These are phyloP conservation scores for Antennarius striatus DNA, from an alignment of 2,113 vertebrate species.

Conservation along the genomic window DNA sequence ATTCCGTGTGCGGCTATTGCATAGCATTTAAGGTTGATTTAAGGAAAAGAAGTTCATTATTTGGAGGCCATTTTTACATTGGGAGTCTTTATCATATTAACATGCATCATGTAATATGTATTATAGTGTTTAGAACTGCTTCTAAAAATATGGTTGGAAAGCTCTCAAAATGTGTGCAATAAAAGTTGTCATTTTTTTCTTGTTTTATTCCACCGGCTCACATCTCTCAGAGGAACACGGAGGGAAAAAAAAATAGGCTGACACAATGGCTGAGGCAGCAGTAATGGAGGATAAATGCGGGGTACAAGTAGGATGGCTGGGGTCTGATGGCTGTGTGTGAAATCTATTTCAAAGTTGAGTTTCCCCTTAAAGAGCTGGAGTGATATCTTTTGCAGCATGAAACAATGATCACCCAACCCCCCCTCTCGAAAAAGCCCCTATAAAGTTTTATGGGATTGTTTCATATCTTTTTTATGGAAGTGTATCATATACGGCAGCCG, in stretches of 20 bases:
- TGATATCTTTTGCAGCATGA: conserved; percentile 33
- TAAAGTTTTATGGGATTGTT: conserved; percentile 54
- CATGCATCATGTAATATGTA: too few species aligned
- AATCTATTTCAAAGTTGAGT: conserved; percentile 31
- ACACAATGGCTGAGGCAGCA: conserved; percentile 5
- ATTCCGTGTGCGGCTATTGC: too few species aligned
- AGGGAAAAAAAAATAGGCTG: not conserved
- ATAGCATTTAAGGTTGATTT: too few species aligned
- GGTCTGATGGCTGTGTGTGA: conserved; percentile 11
- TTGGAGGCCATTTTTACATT: too few species aligned
- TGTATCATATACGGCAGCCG: conserved; percentile 32
- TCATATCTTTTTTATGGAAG: conserved; percentile 58
- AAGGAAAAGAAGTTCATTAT: too few species aligned
- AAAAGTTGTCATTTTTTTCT: not conserved
- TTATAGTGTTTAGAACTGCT: too few species aligned
- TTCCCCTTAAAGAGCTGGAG: conserved; percentile 33
- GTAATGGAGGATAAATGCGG: conserved; percentile 39
- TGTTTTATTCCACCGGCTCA: not conserved
- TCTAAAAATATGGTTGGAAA: not conserved
- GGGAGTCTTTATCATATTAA: too few species aligned
- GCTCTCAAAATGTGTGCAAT: not conserved
- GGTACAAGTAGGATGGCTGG: not conserved
- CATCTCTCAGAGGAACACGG: conserved; percentile 2
- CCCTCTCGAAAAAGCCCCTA: conserved; percentile 27
- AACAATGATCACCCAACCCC: conserved; percentile 46